These are phyloP conservation scores for Okamejei kenojei DNA, from an alignment of 2,797 vertebrate species.

Conservation along the genomic window DNA sequence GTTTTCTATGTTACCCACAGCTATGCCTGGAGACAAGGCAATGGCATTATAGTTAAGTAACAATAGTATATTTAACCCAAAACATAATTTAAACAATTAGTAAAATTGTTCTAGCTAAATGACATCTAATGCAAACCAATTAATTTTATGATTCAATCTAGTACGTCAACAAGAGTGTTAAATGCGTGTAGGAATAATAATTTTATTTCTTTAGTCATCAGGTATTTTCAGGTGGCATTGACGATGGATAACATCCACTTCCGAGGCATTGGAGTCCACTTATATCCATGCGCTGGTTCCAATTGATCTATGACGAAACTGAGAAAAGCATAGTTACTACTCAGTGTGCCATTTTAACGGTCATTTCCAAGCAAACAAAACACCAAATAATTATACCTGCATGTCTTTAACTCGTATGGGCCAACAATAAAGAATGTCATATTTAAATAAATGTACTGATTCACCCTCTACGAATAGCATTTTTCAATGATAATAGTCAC, in stretches of 20 bases:
- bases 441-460: conserved; percentile 12
- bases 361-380: neutral
- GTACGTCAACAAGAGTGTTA: neutral
- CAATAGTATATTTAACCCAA: neutral
- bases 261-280: neutral
- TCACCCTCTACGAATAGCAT: neutral
- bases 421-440: conserved; percentile 1
- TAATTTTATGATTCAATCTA: conserved; percentile 2
- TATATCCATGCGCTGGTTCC: neutral
- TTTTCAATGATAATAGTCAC: neutral
- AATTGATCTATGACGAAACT: neutral
- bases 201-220: conserved; percentile 20
- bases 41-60: neutral
- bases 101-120: neutral
- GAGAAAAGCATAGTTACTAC: neutral
- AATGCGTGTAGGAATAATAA: neutral
- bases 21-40: neutral
- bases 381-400: neutral
- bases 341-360: neutral
- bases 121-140: neutral
- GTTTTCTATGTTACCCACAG: too few species aligned
- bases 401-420: neutral
- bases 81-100: neutral
- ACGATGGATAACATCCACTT: conserved; percentile 1
- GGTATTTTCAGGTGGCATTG: neutral